Base-by-base conservation (phyloP, 1,140 invertebrate genomes). In the Drosophila arizonae region DNA sequence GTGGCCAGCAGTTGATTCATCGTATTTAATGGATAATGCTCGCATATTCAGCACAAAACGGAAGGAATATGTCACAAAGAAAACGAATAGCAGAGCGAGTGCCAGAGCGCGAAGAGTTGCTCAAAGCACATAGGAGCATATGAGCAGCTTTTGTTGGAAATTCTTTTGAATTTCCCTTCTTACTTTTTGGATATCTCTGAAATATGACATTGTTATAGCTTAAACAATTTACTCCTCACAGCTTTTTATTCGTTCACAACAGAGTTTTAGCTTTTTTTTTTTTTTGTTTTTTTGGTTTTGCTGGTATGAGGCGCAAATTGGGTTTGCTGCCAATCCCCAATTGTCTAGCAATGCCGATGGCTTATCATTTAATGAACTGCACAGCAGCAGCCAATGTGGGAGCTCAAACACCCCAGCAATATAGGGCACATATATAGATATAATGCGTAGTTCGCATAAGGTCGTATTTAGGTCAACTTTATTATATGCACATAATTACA, bases 401-500 rank as follows among this genome's bases (percentile, higher is more conserved):
- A 13, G 11, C 10, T 39, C 0, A 77, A 69, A 55, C 52, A 74
- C 63, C 54, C 45, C 61, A 43, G 36, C 60, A 76, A 68, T 80
- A 61, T 57, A 69, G n/a, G 63, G 21, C 1, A 24, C 21, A 51
- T 55, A 67, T 64, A 43, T 30, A 45, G 28, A 60, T 46, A 46
- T 46, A 46, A 15, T 17, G 43, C 43, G 43, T 36, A 54, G 28
- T 33, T 36, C n/a, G 9, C 11, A 55, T 33, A 30, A 17, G 41
- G 43, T 60, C 70, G 51, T 86, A 81, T 86, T 87, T 87, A 54
- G 82, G 82, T 87, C 79, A 87, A 77, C 84, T 87, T 79, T 87
- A 86, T 86, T 87, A 77, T 87, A 82, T 88, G 82, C 79, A 73
- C 82, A 82, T 87, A 87, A 87, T 87, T 87, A 88, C 82, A 79